phyloP scores from a whole-genome alignment of 2,888 invertebrate genomes.

The Nudaria mundana region DNA sequence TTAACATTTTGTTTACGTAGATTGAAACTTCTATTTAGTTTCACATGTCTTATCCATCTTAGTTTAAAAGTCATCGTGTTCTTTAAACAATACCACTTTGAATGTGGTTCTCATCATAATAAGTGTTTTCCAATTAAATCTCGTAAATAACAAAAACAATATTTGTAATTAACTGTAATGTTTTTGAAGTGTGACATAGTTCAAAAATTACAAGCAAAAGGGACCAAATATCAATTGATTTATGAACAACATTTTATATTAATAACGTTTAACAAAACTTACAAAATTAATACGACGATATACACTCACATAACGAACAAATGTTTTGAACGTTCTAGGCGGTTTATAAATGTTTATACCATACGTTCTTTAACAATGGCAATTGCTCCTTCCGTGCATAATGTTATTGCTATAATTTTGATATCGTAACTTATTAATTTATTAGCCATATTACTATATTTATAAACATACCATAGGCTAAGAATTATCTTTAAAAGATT shows the following conservation, averaged over 20 bases:
- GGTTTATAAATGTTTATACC: constrained; percentile 53
- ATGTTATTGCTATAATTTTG: constrained; percentile 53
- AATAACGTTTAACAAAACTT: constrained; percentile 66
- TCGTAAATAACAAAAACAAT: constrained; percentile 61
- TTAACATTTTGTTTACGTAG: constrained; percentile 59
- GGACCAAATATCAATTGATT: constrained; percentile 75
- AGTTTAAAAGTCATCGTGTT: constrained; percentile 26
- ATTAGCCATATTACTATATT: constrained; percentile 78
- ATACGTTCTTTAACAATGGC: constrained; percentile 51
- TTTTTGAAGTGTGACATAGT: constrained; percentile 52
- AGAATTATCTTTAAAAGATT: constrained; percentile 78
- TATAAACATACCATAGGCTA: constrained; percentile 81
- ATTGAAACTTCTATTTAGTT: constrained; percentile 36
- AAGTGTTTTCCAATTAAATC: constrained; percentile 43
- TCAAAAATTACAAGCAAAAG: constrained; percentile 78
- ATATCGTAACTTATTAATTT: constrained; percentile 70
- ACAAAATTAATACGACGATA: constrained; percentile 59
- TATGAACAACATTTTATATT: constrained; percentile 44
- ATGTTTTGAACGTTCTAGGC: constrained; percentile 65
- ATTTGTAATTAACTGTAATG: constrained; percentile 57
- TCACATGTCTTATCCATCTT: constrained; percentile 22
- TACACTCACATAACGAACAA: constrained; percentile 49
- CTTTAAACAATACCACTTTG: constrained; percentile 41
- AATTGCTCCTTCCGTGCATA: constrained; percentile 37
- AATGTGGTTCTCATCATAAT: constrained; percentile 51